Evolutionary conservation across 64 coral and sea anemone genomes (phyloP).

Genomic region (Astreopora myriophthalma): DNA sequence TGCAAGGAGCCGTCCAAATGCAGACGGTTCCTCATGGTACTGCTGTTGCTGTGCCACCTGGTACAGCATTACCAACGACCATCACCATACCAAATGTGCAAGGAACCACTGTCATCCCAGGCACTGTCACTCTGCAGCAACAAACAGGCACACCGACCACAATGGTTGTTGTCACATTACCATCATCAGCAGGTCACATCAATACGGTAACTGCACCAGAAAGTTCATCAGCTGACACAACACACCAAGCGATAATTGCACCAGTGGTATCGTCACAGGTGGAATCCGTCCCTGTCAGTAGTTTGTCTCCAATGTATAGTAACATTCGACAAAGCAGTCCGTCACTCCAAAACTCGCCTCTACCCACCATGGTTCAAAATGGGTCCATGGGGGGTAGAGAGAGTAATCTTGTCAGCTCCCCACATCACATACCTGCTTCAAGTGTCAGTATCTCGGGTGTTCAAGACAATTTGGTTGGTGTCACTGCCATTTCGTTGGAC

Average conservation of each 20-base stretch:
- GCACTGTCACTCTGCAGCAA: constrained; percentile 67
- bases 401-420: constrained; percentile 67
- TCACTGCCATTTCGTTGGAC: constrained; percentile 7
- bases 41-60: constrained; percentile 50
- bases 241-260: constrained; percentile 63
- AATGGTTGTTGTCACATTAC: constrained; percentile 90
- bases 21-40: constrained; percentile 44
- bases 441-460: background rate
- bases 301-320: constrained; percentile 78
- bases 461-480: constrained; percentile 21
- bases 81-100: constrained; percentile 62
- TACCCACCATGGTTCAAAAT: constrained; percentile 95
- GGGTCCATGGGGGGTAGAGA: constrained; percentile 65
- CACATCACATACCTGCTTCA: constrained; percentile 59
- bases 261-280: constrained; percentile 66
- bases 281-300: constrained; percentile 61
- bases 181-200: constrained; percentile 76
- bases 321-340: constrained; percentile 86
- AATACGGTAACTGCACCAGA: constrained; percentile 66
- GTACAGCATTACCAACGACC: constrained; percentile 56
- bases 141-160: constrained; percentile 68
- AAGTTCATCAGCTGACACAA: constrained; percentile 57
- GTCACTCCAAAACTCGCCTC: constrained; percentile 73
- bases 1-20: constrained; percentile 54
- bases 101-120: constrained; percentile 51